Percentiles rank a stretch among this genome's conserved stretches.
These are phyloP conservation scores for Globia sparganii DNA, from an alignment of 2,888 invertebrate species.

Conservation along the genomic window DNA sequence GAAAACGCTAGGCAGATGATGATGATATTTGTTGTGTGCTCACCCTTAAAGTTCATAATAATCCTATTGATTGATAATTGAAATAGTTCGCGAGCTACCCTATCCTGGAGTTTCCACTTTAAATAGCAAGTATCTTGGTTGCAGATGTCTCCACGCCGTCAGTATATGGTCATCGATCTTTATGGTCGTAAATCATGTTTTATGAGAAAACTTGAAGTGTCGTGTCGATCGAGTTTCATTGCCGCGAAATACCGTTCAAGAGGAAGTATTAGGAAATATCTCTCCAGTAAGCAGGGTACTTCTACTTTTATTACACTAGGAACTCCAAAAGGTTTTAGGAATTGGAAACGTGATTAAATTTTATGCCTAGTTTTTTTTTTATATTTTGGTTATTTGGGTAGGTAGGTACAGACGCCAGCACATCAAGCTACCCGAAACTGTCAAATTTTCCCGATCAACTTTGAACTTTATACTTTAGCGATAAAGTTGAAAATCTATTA, in stretches of 20 bases:
- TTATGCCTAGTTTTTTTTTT: background rate
- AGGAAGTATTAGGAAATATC: constrained; percentile 21
- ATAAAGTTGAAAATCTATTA: too few species aligned
- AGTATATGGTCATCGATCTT: constrained; percentile 19
- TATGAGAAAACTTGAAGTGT: constrained; percentile 42
- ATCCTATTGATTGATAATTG: too few species aligned
- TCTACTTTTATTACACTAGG: constrained; percentile 27
- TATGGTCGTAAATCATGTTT: constrained; percentile 40
- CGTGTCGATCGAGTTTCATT: constrained; percentile 35
- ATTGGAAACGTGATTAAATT: constrained; percentile 6
- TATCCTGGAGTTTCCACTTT: too few species aligned
- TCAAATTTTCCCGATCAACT: too few species aligned
- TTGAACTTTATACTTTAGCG: too few species aligned
- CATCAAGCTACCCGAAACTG: too few species aligned
- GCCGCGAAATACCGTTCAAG: background rate
- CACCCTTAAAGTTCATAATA: too few species aligned
- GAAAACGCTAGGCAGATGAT: too few species aligned
- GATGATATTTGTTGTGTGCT: too few species aligned
- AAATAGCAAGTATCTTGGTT: background rate
- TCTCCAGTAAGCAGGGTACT: constrained; percentile 5
- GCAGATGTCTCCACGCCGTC: constrained; percentile 22
- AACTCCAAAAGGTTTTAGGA: constrained; percentile 3
- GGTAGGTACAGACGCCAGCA: too few species aligned
- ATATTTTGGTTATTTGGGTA: background rate
- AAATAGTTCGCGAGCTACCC: too few species aligned